These are phyloP conservation scores for Lathamus discolor DNA, from an alignment of 2,113 vertebrate species.

Conservation along the genomic window DNA sequence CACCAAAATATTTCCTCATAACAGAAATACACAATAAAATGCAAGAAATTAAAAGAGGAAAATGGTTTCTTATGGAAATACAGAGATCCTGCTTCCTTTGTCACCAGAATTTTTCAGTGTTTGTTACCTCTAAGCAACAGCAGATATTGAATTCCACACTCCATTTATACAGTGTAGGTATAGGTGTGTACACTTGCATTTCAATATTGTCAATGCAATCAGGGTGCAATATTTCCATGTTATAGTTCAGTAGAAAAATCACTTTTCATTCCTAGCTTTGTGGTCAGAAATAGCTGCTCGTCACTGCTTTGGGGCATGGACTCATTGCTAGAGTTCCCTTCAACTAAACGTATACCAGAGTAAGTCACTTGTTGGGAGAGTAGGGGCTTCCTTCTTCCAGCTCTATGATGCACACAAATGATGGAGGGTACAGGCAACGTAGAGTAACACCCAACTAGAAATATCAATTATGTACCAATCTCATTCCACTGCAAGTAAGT, in stretches of 20 bases:
- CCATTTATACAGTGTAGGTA: background rate
- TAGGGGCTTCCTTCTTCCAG: background rate
- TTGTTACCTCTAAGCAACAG: background rate
- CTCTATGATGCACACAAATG: fast-evolving
- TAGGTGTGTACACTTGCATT: background rate
- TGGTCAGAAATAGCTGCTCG: background rate
- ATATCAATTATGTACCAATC: background rate
- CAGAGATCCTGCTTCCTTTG: background rate
- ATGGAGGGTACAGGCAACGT: fast-evolving
- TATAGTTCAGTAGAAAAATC: background rate
- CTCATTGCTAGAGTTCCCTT: background rate
- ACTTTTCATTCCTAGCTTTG: background rate
- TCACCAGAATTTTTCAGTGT: background rate
- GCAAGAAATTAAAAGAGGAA: background rate
- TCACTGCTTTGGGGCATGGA: background rate
- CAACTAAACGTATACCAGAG: fast-evolving
- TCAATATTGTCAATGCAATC: background rate
- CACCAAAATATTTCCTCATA: background rate
- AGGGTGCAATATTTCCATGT: background rate
- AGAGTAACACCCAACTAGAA: background rate
- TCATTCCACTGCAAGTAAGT: background rate
- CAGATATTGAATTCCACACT: background rate
- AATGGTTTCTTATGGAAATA: background rate
- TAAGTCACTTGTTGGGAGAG: background rate
- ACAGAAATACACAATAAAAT: background rate